These are phyloP conservation scores for Lamproptera curius DNA, from an alignment of 2,888 invertebrate species.

Conservation along the genomic window DNA sequence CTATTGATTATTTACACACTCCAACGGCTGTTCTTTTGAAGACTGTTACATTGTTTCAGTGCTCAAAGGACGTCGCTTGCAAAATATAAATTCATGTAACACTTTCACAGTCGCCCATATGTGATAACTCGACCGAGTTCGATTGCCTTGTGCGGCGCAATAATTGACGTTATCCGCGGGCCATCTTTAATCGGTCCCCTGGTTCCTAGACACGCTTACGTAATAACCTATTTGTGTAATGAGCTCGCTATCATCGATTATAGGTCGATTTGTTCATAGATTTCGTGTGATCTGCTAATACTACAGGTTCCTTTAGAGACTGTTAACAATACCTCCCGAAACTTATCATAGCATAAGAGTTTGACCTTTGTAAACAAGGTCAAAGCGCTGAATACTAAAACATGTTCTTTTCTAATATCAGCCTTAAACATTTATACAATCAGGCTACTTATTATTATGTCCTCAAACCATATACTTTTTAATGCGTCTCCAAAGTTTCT, in stretches of 20 bases:
- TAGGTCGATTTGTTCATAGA: slow-evolving; percentile 2
- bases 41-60: no score
- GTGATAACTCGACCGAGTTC: slow-evolving; percentile 32
- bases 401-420: no score
- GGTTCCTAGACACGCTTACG: slow-evolving; percentile 27
- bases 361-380: no score
- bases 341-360: no score
- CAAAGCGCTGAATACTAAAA: no score
- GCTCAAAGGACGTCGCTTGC: slow-evolving; percentile 2
- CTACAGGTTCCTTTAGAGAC: no score
- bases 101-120: slow-evolving; percentile 31
- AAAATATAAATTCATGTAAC: slow-evolving; percentile 35
- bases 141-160: slow-evolving; percentile 33
- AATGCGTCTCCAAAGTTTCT: no score
- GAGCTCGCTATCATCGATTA: slow-evolving; percentile 11
- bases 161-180: slow-evolving; percentile 42
- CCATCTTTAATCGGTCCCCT: slow-evolving; percentile 34
- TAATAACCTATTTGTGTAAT: slow-evolving; percentile 28
- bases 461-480: no score
- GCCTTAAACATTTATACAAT: no score
- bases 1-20: no score
- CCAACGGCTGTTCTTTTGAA: slow-evolving; percentile 7
- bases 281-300: slow-evolving; percentile 1
- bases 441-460: no score
- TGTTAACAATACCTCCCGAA: no score